Conservation (phyloP, 2,888 invertebrate genomes). For the Asteroscopus sphinx region DNA sequence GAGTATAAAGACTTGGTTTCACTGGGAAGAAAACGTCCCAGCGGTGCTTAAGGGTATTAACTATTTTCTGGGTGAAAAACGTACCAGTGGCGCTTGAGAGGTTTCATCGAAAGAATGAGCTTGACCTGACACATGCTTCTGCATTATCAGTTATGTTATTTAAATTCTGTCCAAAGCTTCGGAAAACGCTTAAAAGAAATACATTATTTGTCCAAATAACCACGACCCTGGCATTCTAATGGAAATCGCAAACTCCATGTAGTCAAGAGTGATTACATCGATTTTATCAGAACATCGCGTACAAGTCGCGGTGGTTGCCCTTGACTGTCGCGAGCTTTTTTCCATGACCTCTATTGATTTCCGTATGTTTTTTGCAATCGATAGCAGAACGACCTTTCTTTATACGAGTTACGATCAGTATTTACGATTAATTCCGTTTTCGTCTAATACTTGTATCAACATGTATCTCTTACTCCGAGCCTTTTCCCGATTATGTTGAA, state of each 20-base stretch:
- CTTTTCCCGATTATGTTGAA: too few relatives aligned
- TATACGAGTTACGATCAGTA: slow-evolving; percentile 9
- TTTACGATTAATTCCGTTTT: slow-evolving; percentile 27
- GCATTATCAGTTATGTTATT: too few relatives aligned
- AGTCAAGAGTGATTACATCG: slow-evolving; percentile 23
- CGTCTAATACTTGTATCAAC: not conserved
- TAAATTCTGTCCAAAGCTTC: too few relatives aligned
- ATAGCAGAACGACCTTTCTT: slow-evolving; percentile 54
- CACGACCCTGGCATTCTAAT: not conserved
- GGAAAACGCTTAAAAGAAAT: not conserved
- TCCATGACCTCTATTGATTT: slow-evolving; percentile 56
- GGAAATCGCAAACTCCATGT: slow-evolving; percentile 1
- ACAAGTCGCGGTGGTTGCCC: slow-evolving; percentile 44
- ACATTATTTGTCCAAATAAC: not conserved
- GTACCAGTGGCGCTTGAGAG: too few relatives aligned
- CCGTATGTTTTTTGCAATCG: slow-evolving; percentile 56
- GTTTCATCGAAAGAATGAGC: too few relatives aligned
- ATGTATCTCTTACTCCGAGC: too few relatives aligned
- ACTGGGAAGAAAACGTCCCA: too few relatives aligned
- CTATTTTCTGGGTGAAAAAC: too few relatives aligned
- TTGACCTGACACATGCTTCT: too few relatives aligned
- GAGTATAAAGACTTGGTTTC: too few relatives aligned
- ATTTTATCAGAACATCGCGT: slow-evolving; percentile 33
- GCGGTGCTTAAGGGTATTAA: too few relatives aligned
- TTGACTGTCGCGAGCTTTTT: slow-evolving; percentile 52